Evolutionary conservation across 2,797 vertebrate species (phyloP).

Genomic region (Carcharodon carcharias): DNA sequence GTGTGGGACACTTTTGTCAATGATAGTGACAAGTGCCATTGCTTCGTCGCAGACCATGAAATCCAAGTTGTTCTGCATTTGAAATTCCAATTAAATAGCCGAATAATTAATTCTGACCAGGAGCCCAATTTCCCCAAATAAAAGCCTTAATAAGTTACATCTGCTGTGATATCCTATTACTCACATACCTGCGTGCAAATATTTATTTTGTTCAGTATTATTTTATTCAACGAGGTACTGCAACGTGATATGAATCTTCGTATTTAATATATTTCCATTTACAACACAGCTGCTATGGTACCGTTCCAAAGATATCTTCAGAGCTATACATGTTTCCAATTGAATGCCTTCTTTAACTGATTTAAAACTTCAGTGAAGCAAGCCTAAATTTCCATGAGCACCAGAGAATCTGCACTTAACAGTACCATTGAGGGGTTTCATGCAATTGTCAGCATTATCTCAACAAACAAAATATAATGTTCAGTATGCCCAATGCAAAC

Average conservation of each 20-base stretch:
- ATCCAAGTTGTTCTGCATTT: background rate
- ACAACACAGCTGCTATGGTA: conserved; percentile 13
- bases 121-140: background rate
- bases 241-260: conserved; percentile 15
- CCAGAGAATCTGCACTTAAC: background rate
- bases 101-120: conserved; percentile 19
- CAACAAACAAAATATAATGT: background rate
- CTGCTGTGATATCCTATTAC: conserved; percentile 26
- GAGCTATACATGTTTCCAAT: background rate
- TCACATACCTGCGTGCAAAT: conserved; percentile 28
- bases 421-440: background rate
- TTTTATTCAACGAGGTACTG: conserved; percentile 16
- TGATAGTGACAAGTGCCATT: no score
- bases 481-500: no score
- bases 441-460: background rate
- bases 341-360: background rate
- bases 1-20: background rate
- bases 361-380: background rate
- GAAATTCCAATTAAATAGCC: conserved; percentile 35
- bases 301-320: background rate
- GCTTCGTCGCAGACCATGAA: background rate
- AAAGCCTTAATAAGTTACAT: conserved; percentile 22
- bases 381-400: background rate
- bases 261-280: conserved; percentile 20
- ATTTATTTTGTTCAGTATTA: conserved; percentile 30